Evolutionary conservation across 2,888 invertebrate species (phyloP), one percentile per base, ranked within the genome.

Genomic region (Cordylochernes scorpioides): DNA sequence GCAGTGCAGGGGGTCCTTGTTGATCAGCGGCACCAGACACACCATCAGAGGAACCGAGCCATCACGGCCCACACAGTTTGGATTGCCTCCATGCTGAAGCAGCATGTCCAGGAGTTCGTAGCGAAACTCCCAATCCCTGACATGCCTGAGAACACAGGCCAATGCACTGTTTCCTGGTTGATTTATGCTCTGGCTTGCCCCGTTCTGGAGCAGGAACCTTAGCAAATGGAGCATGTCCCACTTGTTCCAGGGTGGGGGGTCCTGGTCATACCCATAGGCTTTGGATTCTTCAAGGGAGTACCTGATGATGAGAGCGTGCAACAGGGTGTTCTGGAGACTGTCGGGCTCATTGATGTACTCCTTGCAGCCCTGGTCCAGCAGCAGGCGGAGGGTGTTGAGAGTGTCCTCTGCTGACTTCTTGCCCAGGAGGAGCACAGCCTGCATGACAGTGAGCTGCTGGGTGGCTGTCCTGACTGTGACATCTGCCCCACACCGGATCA

Each of bases 11-110:
- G 68, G 67, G 51, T 70, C 69, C 46, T 70, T 70, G 48, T 71
- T 70, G 32, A 71, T 67, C 17, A 71, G 53, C 25, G 70, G 69
- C 31, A 71, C 69, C 32, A 72, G 54, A 44, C 71, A 64, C 16
- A 71, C 67, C 64, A 71, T 68, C 32, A 72, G 61, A 8, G 72
- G 69, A 28, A 67, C 67, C 21, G 66, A 67, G 13, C 69, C 69
- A 50, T 69, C 69, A 14, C 68, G 54, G 4, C 68, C 69, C 13
- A 68, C 68, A 49, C 67, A 62, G 46, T 68, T 68, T 13, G 68
- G 68, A 52, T 62, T 45, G 54, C 68, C 61, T 49, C 67, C 63
- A 44, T 63, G 60, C 34, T 60, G 56, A 10, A 64, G 48, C 32
- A 65, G 46, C 63, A 64, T 64, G 42, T 60, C 57, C 33, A 65